phyloP scores from a whole-genome alignment of 2,888 invertebrate genomes.

The Sinohyriopsis cumingii region DNA sequence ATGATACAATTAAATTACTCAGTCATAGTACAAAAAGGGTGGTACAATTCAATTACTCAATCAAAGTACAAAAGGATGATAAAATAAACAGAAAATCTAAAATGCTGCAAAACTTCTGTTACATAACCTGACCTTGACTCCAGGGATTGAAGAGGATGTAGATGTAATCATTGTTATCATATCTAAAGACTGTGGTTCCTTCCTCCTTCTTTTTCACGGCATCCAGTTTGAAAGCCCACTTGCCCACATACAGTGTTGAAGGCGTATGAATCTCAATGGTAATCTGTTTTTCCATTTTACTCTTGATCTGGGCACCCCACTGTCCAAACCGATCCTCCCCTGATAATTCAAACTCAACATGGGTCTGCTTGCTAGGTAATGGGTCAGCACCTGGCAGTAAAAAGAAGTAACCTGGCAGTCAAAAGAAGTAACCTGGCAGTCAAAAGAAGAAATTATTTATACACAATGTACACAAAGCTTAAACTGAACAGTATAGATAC shows the following conservation, averaged over 20 bases:
- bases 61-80: background rate
- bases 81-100: background rate
- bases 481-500: constrained; percentile 73
- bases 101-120: background rate
- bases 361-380: constrained; percentile 48
- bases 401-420: constrained; percentile 37
- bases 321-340: constrained; percentile 43
- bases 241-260: constrained; percentile 51
- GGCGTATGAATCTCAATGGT: constrained; percentile 51
- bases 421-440: constrained; percentile 37
- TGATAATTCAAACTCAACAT: constrained; percentile 52
- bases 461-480: constrained; percentile 80
- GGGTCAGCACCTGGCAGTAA: constrained; percentile 48
- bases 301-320: constrained; percentile 54
- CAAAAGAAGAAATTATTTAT: constrained; percentile 4
- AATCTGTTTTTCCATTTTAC: constrained; percentile 23
- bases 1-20: background rate
- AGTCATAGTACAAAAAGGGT: no score
- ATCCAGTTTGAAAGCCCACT: constrained; percentile 59
- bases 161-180: constrained; percentile 74
- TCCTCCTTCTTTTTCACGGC: constrained; percentile 37
- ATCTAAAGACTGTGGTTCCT: constrained; percentile 27
- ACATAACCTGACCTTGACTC: constrained; percentile 80
- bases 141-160: constrained; percentile 92
- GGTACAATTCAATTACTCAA: no score